A percentile compares a stretch with the other conserved stretches of the same genome.
phyloP scores from a whole-genome alignment of 1,140 invertebrate genomes.

The Artemia franciscana region DNA sequence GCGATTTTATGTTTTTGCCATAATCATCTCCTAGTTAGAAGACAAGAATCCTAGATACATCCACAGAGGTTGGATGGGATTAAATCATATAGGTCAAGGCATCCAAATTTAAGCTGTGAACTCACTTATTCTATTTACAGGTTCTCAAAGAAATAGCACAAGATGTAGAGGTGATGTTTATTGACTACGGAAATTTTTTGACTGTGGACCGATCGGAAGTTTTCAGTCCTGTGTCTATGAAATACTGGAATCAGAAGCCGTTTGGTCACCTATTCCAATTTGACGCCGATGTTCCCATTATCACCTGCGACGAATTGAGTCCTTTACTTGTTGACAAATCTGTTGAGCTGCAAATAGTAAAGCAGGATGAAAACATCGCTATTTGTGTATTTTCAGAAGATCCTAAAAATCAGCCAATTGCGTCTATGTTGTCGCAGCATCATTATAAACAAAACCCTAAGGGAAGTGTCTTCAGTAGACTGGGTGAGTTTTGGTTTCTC shows the following conservation, averaged over 20 bases:
- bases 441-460: neutral
- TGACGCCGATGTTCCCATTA: neutral
- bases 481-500: neutral
- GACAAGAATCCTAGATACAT: no score
- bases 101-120: neutral
- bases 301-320: neutral
- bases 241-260: neutral
- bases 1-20: no score
- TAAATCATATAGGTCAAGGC: no score
- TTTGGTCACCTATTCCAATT: conserved; percentile 5
- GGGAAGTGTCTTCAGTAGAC: neutral
- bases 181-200: conserved; percentile 8
- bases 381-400: neutral
- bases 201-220: conserved; percentile 5
- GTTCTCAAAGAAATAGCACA: conserved; percentile 4
- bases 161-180: conserved; percentile 6
- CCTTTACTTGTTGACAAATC: neutral
- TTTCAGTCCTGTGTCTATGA: conserved; percentile 1
- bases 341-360: conserved; percentile 1
- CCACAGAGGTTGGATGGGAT: no score
- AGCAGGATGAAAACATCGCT: neutral
- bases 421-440: no score
- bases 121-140: conserved; percentile 1
- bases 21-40: neutral
- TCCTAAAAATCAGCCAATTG: neutral